Percentiles rank a stretch among this genome's conserved stretches.
Evolutionary conservation across 2,888 invertebrate genomes (phyloP).

Genomic region (Dicyrtomina minuta): DNA sequence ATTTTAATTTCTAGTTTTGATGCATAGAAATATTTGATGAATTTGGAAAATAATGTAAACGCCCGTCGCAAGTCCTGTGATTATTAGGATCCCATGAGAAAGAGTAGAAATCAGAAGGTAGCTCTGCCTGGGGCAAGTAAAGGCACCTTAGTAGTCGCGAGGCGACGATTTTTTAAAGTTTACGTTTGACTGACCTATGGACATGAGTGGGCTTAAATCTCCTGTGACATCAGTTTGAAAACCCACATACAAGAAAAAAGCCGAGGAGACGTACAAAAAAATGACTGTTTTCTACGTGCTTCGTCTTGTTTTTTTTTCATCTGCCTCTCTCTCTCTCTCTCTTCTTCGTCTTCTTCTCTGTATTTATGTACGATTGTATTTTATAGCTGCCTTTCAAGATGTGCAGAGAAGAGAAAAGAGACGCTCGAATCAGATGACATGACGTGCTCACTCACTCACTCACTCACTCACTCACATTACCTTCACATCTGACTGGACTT

Average conservation of each 20-base stretch:
- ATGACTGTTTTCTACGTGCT: slow-evolving; percentile 9
- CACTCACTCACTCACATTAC: slow-evolving; percentile 12
- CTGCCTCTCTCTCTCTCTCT: background rate
- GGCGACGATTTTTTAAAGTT: slow-evolving; percentile 20
- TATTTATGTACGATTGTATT: slow-evolving; percentile 29
- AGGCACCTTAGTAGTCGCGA: background rate
- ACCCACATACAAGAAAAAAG: background rate
- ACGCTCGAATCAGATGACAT: slow-evolving; percentile 27
- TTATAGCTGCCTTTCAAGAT: slow-evolving; percentile 11
- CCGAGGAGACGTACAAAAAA: slow-evolving; percentile 13
- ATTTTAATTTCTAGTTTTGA: too few relatives aligned
- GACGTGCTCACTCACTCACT: slow-evolving; percentile 30
- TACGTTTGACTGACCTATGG: slow-evolving; percentile 25
- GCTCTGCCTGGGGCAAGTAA: too few relatives aligned
- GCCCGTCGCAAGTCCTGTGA: too few relatives aligned
- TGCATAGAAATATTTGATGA: too few relatives aligned
- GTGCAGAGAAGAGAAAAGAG: slow-evolving; percentile 18
- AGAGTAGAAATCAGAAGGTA: background rate
- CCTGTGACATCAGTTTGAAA: slow-evolving; percentile 25
- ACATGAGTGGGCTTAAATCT: slow-evolving; percentile 27
- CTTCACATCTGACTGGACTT: background rate
- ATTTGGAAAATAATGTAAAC: too few relatives aligned
- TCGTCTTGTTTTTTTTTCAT: slow-evolving; percentile 7
- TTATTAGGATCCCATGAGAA: too few relatives aligned
- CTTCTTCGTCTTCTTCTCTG: slow-evolving; percentile 16